Evolutionary conservation across 1,140 invertebrate species (phyloP).

Genomic region (Rhyzopertha dominica): DNA sequence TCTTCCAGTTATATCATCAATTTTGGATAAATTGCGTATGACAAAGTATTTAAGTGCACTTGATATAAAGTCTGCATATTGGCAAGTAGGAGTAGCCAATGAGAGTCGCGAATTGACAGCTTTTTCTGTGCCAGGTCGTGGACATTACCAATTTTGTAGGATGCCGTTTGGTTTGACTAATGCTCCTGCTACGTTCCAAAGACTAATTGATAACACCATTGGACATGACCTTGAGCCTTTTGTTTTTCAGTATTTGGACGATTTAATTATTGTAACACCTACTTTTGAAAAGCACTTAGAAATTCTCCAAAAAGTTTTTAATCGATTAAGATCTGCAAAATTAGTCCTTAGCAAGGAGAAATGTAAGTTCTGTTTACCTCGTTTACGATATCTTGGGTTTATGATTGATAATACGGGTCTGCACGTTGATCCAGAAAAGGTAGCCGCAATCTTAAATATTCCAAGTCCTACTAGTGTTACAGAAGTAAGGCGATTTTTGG

Average conservation of each 20-base stretch:
- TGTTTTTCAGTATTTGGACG: conserved; percentile 30
- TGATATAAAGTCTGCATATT: conserved; percentile 36
- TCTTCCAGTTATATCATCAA: not conserved
- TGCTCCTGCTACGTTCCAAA: conserved; percentile 14
- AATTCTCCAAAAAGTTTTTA: conserved; percentile 21
- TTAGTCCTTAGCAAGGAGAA: no score
- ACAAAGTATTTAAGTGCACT: conserved; percentile 32
- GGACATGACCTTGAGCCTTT: conserved; percentile 13
- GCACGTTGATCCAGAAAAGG: conserved; percentile 41
- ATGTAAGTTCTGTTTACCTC: conserved; percentile 27
- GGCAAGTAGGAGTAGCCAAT: conserved; percentile 33
- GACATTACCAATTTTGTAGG: conserved; percentile 33
- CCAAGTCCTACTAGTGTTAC: conserved; percentile 37
- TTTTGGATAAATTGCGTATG: conserved; percentile 30
- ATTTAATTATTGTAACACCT: conserved; percentile 31
- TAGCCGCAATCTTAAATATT: conserved; percentile 42
- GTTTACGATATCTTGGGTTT: conserved; percentile 33
- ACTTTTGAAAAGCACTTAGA: conserved; percentile 33
- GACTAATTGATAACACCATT: conserved; percentile 33
- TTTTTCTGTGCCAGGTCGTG: conserved; percentile 33
- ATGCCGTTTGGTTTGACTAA: conserved; percentile 34
- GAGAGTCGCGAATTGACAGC: conserved; percentile 35
- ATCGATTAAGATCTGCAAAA: conserved; percentile 21
- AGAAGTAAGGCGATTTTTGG: conserved; percentile 41
- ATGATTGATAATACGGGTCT: conserved; percentile 35